Percentiles rank a stretch among this genome's conserved stretches.
These are phyloP conservation scores for Melanostoma scalare DNA, from an alignment of 2,888 invertebrate species.

Conservation along the genomic window DNA sequence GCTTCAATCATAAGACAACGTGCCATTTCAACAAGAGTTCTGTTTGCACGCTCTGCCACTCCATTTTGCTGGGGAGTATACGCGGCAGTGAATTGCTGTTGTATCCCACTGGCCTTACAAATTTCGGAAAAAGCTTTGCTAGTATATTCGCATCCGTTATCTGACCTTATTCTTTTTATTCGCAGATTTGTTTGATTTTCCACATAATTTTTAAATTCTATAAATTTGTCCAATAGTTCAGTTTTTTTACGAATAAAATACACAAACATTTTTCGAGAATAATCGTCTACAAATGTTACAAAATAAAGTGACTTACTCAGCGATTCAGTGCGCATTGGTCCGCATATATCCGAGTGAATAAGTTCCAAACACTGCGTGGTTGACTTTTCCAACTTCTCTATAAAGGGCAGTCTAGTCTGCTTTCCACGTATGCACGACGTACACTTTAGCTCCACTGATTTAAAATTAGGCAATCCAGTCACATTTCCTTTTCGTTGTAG, in stretches of 20 bases:
- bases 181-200: not conserved
- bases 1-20: too few species aligned
- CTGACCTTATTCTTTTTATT: not conserved
- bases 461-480: too few species aligned
- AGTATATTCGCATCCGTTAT: not conserved
- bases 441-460: not conserved
- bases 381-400: too few species aligned
- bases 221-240: not conserved
- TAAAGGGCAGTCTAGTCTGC: too few species aligned
- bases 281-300: slow-evolving; percentile 18
- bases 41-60: slow-evolving; percentile 11
- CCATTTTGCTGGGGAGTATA: slow-evolving; percentile 30
- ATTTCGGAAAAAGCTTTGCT: not conserved
- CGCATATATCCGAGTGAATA: not conserved
- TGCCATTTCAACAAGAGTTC: slow-evolving; percentile 17
- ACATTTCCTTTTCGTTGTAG: not conserved
- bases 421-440: not conserved
- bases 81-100: not conserved
- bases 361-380: slow-evolving; percentile 16
- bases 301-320: slow-evolving; percentile 27
- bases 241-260: too few species aligned
- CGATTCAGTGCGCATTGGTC: slow-evolving; percentile 22
- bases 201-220: slow-evolving; percentile 4
- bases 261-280: not conserved
- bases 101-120: not conserved